phyloP scores from a whole-genome alignment of 1,140 invertebrate species.

The Drosophila kanapiae region DNA sequence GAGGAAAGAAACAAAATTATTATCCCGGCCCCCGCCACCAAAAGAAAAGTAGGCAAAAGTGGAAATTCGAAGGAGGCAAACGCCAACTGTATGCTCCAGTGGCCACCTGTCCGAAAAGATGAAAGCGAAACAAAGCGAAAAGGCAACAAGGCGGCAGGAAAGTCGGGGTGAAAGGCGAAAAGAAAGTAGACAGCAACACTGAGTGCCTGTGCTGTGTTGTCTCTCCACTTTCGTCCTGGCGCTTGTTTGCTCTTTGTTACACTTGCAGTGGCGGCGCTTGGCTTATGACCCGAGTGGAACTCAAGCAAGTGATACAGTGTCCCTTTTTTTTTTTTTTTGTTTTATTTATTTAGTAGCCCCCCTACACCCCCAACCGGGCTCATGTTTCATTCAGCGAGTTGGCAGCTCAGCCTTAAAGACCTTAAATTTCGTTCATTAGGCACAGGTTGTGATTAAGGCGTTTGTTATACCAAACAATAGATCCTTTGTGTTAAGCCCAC shows the following conservation, averaged over 20 bases:
- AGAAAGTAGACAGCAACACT: slow-evolving; percentile 23
- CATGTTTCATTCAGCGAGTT: slow-evolving; percentile 31
- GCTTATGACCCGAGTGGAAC: slow-evolving; percentile 38
- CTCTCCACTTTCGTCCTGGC: slow-evolving; percentile 12
- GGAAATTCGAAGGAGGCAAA: not conserved
- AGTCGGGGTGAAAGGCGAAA: not conserved
- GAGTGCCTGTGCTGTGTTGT: slow-evolving; percentile 15
- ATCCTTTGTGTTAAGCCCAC: not conserved
- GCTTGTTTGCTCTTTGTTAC: slow-evolving; percentile 32
- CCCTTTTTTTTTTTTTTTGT: slow-evolving; percentile 5
- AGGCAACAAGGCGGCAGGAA: slow-evolving; percentile 7
- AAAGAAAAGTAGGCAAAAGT: slow-evolving; percentile 29
- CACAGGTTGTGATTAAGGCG: too few relatives aligned
- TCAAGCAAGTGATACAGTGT: slow-evolving; percentile 34
- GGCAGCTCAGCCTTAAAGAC: slow-evolving; percentile 10
- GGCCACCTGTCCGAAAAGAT: slow-evolving; percentile 28
- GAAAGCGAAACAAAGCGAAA: slow-evolving; percentile 29
- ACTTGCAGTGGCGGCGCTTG: slow-evolving; percentile 32
- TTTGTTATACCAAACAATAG: not conserved
- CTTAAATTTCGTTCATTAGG: not conserved
- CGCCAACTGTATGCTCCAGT: slow-evolving; percentile 32
- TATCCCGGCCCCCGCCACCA: not conserved
- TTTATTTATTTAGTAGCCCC: not conserved
- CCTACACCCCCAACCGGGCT: not conserved
- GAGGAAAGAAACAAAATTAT: not conserved